Evolutionary conservation across 35 echinoderm and acorn worm genomes (phyloP).

Genomic region (Heliocidaris erythrogramma): DNA sequence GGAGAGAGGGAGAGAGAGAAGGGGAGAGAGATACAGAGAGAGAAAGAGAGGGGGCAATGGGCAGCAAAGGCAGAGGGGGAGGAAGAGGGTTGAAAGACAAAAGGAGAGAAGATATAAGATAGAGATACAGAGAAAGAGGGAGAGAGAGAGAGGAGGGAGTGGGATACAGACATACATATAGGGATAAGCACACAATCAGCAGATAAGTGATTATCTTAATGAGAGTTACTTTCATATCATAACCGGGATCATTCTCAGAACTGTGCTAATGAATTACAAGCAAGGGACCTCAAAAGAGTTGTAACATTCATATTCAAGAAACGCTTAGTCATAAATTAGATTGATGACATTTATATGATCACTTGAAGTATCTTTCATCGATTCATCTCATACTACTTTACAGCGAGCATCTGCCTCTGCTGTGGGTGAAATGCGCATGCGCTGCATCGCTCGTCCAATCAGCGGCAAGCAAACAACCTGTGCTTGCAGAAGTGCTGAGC

Average conservation of each 20-base stretch:
- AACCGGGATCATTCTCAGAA: background rate
- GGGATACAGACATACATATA: background rate
- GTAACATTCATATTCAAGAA: background rate
- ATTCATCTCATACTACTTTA: background rate
- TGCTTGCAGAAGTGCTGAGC: background rate
- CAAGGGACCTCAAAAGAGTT: background rate
- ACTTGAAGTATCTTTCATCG: background rate
- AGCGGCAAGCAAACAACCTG: background rate
- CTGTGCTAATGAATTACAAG: background rate
- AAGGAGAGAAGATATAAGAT: too few species aligned
- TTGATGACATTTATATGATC: background rate
- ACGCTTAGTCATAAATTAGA: background rate
- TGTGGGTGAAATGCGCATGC: background rate
- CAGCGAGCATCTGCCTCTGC: background rate
- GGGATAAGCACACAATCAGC: background rate
- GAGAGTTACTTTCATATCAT: background rate
- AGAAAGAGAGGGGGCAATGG: too few species aligned
- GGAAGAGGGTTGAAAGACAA: too few species aligned
- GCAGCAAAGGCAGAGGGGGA: too few species aligned
- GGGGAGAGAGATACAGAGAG: too few species aligned
- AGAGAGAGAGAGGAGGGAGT: too few species aligned
- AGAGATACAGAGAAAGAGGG: too few species aligned
- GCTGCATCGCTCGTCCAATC: background rate
- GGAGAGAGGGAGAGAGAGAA: background rate
- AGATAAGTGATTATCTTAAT: background rate